phyloP scores from a whole-genome alignment of 1,140 invertebrate genomes.

The Philotrypesis tridentata region DNA sequence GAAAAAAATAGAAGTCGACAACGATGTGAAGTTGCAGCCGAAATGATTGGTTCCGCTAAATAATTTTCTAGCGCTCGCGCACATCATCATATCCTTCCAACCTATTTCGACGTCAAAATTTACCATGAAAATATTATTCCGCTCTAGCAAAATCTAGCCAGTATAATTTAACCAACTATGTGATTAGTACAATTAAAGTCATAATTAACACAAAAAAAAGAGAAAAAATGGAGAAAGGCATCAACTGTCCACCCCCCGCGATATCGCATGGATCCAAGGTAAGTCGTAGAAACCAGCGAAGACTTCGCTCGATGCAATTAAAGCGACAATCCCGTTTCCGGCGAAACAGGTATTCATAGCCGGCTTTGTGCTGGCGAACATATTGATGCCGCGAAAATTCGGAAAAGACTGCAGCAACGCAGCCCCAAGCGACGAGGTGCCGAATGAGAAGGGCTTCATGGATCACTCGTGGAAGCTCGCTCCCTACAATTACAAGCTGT shows the following conservation, averaged over 20 bases:
- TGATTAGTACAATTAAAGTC: background rate
- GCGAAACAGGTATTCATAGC: background rate
- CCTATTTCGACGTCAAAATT: background rate
- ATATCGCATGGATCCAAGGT: background rate
- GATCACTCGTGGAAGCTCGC: background rate
- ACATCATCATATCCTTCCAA: background rate
- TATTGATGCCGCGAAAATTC: background rate
- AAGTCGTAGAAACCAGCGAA: background rate
- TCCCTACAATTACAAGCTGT: background rate
- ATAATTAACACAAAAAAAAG: background rate
- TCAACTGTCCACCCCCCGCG: background rate
- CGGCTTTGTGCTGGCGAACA: background rate
- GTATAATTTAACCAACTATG: background rate
- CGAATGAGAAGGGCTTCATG: background rate
- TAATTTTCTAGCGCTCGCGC: background rate
- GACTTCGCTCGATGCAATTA: no score
- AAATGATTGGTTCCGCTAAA: background rate
- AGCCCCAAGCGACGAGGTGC: background rate
- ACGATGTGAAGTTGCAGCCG: background rate
- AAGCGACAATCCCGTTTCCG: no score
- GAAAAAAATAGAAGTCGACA: background rate
- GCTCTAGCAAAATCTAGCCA: background rate
- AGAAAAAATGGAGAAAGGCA: background rate
- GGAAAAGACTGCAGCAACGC: background rate
- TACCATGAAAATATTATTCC: background rate